Evolutionary conservation across 2,113 vertebrate species (phyloP).

Genomic region (Eira barbara): DNA sequence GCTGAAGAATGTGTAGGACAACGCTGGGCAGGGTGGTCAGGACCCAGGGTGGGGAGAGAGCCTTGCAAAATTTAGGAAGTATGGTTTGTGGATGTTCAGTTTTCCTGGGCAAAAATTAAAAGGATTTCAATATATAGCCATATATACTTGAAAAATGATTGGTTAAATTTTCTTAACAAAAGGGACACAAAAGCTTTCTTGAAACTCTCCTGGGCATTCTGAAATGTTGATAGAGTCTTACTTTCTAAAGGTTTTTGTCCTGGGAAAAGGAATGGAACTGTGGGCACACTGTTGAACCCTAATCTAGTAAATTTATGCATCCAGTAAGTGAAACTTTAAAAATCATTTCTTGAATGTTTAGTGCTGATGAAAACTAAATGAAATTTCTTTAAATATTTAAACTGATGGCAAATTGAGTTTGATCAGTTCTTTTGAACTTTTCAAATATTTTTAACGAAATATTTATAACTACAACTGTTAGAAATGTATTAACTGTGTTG

Average conservation of each 20-base stretch:
- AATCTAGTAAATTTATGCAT: background rate
- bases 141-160: background rate
- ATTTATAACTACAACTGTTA: background rate
- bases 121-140: background rate
- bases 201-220: background rate
- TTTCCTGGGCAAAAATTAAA: background rate
- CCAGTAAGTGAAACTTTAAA: background rate
- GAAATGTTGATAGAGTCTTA: background rate
- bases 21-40: no score
- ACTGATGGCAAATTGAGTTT: background rate
- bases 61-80: background rate
- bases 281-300: background rate
- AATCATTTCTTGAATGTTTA: background rate
- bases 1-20: background rate
- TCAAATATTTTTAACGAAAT: background rate
- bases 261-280: background rate
- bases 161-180: background rate
- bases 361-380: background rate
- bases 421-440: background rate
- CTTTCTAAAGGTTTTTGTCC: background rate
- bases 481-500: background rate
- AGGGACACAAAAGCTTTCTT: background rate
- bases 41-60: background rate
- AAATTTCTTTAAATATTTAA: background rate
- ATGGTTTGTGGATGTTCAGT: background rate